phyloP scores from a whole-genome alignment of 1,140 invertebrate species.

The Drosophila gunungcola region DNA sequence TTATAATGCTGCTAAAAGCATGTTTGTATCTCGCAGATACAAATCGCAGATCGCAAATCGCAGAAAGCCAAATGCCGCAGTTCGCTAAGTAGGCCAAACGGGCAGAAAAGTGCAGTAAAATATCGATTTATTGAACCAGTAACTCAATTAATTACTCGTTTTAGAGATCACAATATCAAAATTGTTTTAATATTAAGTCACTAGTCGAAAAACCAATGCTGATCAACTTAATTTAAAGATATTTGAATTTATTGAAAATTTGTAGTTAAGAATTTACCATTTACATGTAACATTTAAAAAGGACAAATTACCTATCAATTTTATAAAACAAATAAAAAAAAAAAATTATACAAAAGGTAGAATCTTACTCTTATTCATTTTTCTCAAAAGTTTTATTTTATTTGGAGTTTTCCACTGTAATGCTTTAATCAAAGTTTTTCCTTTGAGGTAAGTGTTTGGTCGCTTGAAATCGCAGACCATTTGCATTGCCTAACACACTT shows the following conservation, averaged over 20 bases:
- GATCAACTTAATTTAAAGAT: not conserved
- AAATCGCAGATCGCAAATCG: slow-evolving; percentile 66
- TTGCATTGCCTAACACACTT: slow-evolving; percentile 29
- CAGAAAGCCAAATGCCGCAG: slow-evolving; percentile 23
- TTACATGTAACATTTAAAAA: no score
- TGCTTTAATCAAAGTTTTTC: not conserved
- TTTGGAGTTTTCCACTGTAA: not conserved
- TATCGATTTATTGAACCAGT: not conserved
- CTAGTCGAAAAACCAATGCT: not conserved
- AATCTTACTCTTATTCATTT: no score
- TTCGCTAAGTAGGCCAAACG: slow-evolving; percentile 57
- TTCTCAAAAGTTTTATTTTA: not conserved
- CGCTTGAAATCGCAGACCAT: not conserved
- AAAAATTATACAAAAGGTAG: no score
- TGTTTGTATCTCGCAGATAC: slow-evolving; percentile 75
- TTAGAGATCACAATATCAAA: not conserved
- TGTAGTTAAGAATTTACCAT: no score
- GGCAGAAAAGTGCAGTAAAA: slow-evolving; percentile 11
- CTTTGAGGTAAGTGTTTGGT: not conserved
- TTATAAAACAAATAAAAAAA: no score
- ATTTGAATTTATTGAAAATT: no score
- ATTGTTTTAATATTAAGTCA: not conserved
- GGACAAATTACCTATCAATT: no score
- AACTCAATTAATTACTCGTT: slow-evolving; percentile 3
- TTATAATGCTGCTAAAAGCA: slow-evolving; percentile 83